Evolutionary conservation across 2,113 vertebrate species (phyloP).

Genomic region (Mobula hypostoma): DNA sequence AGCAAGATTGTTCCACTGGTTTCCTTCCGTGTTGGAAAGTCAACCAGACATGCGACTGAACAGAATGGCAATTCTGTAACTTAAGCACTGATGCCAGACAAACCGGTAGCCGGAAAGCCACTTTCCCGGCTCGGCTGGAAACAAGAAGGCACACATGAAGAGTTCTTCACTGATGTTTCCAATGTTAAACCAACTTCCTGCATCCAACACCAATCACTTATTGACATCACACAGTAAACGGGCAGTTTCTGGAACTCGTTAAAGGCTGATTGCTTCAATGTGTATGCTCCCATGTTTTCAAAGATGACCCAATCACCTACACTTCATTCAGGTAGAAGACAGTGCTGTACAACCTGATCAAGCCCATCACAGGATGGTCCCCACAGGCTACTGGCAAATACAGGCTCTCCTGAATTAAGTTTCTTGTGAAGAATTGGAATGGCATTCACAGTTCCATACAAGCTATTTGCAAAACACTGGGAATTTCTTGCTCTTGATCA

Average conservation of each 20-base stretch:
- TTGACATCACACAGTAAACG: constrained; percentile 81
- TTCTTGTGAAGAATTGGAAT: constrained; percentile 49
- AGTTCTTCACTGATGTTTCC: constrained; percentile 79
- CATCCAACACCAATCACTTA: constrained; percentile 89
- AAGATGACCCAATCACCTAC: constrained; percentile 92
- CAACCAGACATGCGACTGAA: constrained; percentile 71
- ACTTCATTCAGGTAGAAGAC: constrained; percentile 80
- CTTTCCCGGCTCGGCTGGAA: constrained; percentile 71
- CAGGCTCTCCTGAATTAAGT: constrained; percentile 72
- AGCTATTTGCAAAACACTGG: not conserved
- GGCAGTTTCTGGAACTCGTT: constrained; percentile 65
- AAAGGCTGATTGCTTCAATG: constrained; percentile 65
- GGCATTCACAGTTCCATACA: too few species aligned
- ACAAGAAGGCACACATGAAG: constrained; percentile 82
- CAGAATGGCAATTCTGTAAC: constrained; percentile 60
- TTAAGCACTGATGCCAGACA: constrained; percentile 60
- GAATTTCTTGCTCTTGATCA: not conserved
- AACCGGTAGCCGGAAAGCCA: constrained; percentile 78
- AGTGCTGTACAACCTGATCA: constrained; percentile 85
- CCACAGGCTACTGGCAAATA: constrained; percentile 91
- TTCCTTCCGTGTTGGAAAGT: constrained; percentile 75
- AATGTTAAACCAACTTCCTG: constrained; percentile 75
- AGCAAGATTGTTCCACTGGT: constrained; percentile 54
- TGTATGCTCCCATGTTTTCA: constrained; percentile 75
- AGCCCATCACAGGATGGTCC: constrained; percentile 86